These are phyloP conservation scores for Aporophyla nigra DNA, from an alignment of 2,888 invertebrate species.

Conservation along the genomic window DNA sequence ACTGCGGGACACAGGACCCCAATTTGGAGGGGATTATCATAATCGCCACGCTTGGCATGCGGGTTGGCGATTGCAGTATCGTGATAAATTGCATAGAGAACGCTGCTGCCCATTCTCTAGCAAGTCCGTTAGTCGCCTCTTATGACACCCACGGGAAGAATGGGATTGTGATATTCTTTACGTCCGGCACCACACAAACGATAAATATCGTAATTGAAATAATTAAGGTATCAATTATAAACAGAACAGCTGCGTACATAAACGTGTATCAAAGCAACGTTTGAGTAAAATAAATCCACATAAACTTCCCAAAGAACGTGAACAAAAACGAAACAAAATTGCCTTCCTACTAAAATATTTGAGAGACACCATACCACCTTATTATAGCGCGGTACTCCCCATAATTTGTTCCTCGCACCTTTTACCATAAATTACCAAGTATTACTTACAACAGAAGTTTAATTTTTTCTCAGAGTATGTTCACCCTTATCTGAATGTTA, in stretches of 20 bases:
- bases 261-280: neutral
- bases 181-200: too few relatives aligned
- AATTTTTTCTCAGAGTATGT: slow-evolving; percentile 56
- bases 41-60: too few relatives aligned
- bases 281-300: neutral
- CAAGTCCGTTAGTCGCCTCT: too few relatives aligned
- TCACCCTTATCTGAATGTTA: slow-evolving; percentile 62
- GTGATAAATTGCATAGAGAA: too few relatives aligned
- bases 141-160: too few relatives aligned
- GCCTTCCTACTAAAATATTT: slow-evolving; percentile 19
- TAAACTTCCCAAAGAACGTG: neutral
- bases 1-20: too few relatives aligned
- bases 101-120: too few relatives aligned
- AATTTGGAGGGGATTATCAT: too few relatives aligned
- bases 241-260: neutral
- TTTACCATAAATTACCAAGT: slow-evolving; percentile 26
- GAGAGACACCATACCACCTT: slow-evolving; percentile 25
- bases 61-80: too few relatives aligned
- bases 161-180: too few relatives aligned
- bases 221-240: neutral
- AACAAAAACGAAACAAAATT: slow-evolving; percentile 27
- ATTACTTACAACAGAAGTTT: slow-evolving; percentile 43
- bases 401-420: slow-evolving; percentile 43
- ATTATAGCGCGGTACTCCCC: slow-evolving; percentile 19
- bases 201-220: neutral